Evolutionary conservation across 1,140 invertebrate genomes (phyloP).

Genomic region (Pseudomyrmex cubaensis): DNA sequence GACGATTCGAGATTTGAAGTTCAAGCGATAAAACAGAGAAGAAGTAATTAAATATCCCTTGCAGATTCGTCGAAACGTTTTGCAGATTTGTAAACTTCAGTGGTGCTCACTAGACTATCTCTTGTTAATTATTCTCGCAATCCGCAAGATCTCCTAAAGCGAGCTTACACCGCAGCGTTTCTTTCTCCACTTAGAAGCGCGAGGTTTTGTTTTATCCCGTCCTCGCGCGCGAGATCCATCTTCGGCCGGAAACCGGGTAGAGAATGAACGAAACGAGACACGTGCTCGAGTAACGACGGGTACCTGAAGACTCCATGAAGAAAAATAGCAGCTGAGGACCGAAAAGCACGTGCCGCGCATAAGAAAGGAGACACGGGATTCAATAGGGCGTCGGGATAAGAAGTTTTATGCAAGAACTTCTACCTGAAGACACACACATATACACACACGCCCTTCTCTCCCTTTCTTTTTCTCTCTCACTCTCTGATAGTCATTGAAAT

Average conservation of each 20-base stretch:
- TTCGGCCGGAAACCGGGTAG: constrained; percentile 59
- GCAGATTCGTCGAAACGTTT: background rate
- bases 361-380: constrained; percentile 68
- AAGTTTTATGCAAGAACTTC: constrained; percentile 74
- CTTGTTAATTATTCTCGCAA: constrained; percentile 20
- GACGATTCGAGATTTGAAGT: constrained; percentile 8
- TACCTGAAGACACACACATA: constrained; percentile 61
- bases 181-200: constrained; percentile 1
- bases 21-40: background rate
- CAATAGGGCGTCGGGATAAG: constrained; percentile 71
- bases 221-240: background rate
- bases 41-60: background rate
- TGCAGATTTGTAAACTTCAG: constrained; percentile 8
- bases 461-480: too few species aligned
- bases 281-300: constrained; percentile 68
- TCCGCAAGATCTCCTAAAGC: background rate
- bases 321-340: constrained; percentile 72
- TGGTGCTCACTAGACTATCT: background rate
- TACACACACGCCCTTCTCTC: background rate
- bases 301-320: constrained; percentile 65
- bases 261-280: constrained; percentile 63
- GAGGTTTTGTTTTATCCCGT: constrained; percentile 67
- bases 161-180: constrained; percentile 8
- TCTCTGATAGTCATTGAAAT: constrained; percentile 62
- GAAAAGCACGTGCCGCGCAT: constrained; percentile 73